Evolutionary conservation across 2,113 vertebrate species (phyloP), one percentile per base, ranked within the genome.

Genomic region (Epinephelus moara): DNA sequence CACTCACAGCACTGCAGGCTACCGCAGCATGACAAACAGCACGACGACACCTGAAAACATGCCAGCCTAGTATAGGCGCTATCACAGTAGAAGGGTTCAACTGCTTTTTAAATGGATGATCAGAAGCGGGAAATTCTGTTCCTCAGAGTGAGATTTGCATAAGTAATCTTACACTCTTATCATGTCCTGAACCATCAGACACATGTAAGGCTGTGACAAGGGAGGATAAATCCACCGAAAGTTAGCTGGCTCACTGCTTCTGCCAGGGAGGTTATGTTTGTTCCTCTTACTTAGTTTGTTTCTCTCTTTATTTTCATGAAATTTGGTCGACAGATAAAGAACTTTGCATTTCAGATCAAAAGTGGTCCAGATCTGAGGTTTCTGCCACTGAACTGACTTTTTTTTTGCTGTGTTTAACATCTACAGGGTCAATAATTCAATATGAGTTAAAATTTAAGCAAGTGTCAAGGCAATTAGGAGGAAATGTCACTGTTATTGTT

Each of bases 41-140:
- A 73, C 71, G 47, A 82, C 75, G 56, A 84, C 92, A 93, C 91
- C 89, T 90, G 90, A 93, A 90, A 93, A 92, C 70, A 89, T 81
- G 89, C 81, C 87, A 88, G 47, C 80, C 68, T 6, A 0, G 77
- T 60, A 49, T 59, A 75, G 82, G 70, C 60, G 4, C 69, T 33
- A 30, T 63, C 23, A 2, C 47, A 21, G 66, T 5, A 27, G 47
- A 80, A 78, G 61, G 37, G 56, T 81, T 76, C 42, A 47, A 70
- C 77, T 60, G 60, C 62, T 72, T 81, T 30, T 47, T 40, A 75
- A 86, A 82, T 59, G 70, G 56, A 61, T 75, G 59, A 82, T 85
- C 76, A 79, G 14, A 64, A 68, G 68, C 5, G 27, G 66, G 74
- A 88, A 81, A 71, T 66, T 77, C 30, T 70, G 33, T 27, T 64